Percentiles rank a stretch among this genome's conserved stretches.
These are phyloP conservation scores for Mycteria americana DNA, from an alignment of 2,797 vertebrate species.

Conservation along the genomic window DNA sequence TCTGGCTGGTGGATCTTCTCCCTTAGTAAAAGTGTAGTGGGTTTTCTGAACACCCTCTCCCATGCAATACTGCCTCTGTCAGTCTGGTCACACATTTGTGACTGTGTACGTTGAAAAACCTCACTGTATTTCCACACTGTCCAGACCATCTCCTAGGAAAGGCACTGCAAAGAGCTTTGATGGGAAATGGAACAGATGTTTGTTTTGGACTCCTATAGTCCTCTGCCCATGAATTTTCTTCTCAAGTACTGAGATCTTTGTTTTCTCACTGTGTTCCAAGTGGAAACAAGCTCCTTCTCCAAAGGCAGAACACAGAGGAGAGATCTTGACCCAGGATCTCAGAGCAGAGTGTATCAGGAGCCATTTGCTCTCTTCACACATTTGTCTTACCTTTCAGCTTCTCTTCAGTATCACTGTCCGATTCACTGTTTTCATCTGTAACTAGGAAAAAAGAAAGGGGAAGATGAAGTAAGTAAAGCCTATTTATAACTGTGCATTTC, in stretches of 20 bases:
- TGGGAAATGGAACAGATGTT: neutral
- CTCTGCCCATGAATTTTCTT: neutral
- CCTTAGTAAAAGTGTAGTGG: neutral
- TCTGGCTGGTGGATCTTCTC: neutral
- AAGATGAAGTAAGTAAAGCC: neutral
- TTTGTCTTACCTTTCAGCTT: slow-evolving; percentile 88
- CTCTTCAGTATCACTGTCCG: slow-evolving; percentile 96
- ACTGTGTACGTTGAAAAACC: neutral
- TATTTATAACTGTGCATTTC: neutral
- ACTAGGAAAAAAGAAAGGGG: slow-evolving; percentile 65
- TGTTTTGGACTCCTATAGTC: neutral
- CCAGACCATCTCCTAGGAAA: neutral
- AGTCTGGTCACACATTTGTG: neutral
- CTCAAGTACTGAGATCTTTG: neutral
- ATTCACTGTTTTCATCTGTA: slow-evolving; percentile 97
- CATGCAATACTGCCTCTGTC: neutral
- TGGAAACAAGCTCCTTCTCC: neutral
- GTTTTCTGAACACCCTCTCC: neutral
- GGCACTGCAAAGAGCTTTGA: neutral
- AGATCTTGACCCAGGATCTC: neutral
- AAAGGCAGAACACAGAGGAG: neutral
- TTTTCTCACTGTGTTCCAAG: neutral
- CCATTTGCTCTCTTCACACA: neutral
- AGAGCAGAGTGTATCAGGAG: neutral
- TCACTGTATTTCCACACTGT: neutral